A percentile compares a stretch with the other conserved stretches of the same genome.
These are phyloP conservation scores for Incurvaria masculella DNA, from an alignment of 2,888 invertebrate genomes.

Conservation along the genomic window DNA sequence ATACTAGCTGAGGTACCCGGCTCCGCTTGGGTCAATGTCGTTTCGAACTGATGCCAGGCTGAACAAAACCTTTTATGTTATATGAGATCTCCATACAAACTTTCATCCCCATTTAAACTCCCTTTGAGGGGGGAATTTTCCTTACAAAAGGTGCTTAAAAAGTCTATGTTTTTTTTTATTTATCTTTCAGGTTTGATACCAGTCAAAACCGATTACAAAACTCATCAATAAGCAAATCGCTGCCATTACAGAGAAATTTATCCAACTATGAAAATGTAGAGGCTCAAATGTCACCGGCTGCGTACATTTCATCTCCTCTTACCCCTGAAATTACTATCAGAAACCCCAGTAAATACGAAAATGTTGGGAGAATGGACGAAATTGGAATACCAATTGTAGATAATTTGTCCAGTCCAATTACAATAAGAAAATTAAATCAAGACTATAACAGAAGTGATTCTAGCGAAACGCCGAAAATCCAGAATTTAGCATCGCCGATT, in stretches of 20 bases:
- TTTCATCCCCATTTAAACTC: no score
- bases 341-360: conserved; percentile 32
- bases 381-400: conserved; percentile 46
- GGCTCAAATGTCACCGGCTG: conserved; percentile 22
- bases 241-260: conserved; percentile 38
- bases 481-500: conserved; percentile 24
- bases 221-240: conserved; percentile 30
- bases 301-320: conserved; percentile 27
- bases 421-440: conserved; percentile 33
- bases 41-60: no score
- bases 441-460: conserved; percentile 21
- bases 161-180: no score
- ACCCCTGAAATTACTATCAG: conserved; percentile 35
- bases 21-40: no score
- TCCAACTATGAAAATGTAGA: conserved; percentile 58
- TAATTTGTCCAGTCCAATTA: conserved; percentile 41
- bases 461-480: conserved; percentile 6
- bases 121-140: no score
- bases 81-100: no score
- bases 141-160: no score
- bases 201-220: conserved; percentile 30
- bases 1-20: no score
- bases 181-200: conserved; percentile 44
- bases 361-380: conserved; percentile 44
- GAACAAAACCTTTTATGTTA: no score